These are phyloP conservation scores for Otolemur garnettii DNA, from an alignment of 2,113 vertebrate genomes.

Conservation along the genomic window DNA sequence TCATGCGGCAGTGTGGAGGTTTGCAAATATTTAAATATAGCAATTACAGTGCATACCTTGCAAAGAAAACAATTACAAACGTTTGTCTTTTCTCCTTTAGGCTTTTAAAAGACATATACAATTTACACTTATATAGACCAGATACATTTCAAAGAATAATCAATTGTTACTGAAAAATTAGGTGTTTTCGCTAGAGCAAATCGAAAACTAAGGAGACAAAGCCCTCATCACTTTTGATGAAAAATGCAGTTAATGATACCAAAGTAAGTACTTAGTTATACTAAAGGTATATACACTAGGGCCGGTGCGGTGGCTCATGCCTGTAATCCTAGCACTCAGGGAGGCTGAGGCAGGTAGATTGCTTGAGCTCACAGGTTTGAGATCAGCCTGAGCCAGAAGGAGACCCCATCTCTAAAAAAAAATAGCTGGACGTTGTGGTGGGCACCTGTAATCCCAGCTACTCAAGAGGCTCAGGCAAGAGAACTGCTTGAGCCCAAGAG, in stretches of 20 bases:
- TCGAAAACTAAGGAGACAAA: slow-evolving; percentile 21
- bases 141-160: neutral
- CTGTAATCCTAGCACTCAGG: too few relatives aligned
- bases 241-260: neutral
- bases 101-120: slow-evolving; percentile 5
- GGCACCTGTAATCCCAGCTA: too few relatives aligned
- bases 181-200: neutral
- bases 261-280: neutral
- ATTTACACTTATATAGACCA: neutral
- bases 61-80: slow-evolving; percentile 30
- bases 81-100: neutral
- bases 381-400: too few relatives aligned
- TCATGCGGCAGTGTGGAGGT: neutral
- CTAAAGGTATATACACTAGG: neutral
- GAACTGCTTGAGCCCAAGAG: too few relatives aligned
- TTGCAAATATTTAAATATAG: slow-evolving; percentile 34
- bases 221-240: neutral
- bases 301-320: too few relatives aligned
- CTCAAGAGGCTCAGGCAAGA: too few relatives aligned
- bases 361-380: too few relatives aligned
- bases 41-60: neutral
- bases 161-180: neutral
- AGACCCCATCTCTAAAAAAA: too few relatives aligned
- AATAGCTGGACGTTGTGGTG: too few relatives aligned
- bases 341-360: too few relatives aligned